Percentiles rank a stretch among this genome's conserved stretches.
Evolutionary conservation across 2,113 vertebrate species (phyloP).

Genomic region (Crotalus viridis): DNA sequence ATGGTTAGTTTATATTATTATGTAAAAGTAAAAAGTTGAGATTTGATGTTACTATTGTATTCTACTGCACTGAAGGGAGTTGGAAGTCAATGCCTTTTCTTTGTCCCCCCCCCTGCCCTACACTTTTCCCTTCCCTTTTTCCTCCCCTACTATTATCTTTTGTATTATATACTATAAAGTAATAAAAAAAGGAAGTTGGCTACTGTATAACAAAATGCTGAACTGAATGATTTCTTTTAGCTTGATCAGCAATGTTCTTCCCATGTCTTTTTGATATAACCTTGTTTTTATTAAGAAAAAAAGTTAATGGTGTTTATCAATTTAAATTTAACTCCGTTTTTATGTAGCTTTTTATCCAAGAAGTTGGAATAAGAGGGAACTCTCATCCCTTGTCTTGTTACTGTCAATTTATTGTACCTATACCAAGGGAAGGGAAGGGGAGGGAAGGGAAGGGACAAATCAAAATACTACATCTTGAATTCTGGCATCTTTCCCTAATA

Average conservation of each 20-base stretch:
- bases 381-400: not conserved
- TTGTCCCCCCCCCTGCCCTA: too few relatives aligned
- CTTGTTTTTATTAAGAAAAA: not conserved
- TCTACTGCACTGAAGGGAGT: too few relatives aligned
- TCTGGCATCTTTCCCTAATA: not conserved
- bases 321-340: not conserved
- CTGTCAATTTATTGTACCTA: not conserved
- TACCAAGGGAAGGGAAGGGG: not conserved
- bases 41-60: too few relatives aligned
- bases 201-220: not conserved
- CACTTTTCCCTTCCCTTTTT: too few relatives aligned
- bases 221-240: not conserved
- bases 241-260: not conserved
- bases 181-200: not conserved
- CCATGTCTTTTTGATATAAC: not conserved
- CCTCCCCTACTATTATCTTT: too few relatives aligned
- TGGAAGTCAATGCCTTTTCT: too few relatives aligned
- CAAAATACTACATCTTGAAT: not conserved
- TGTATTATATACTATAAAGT: too few relatives aligned
- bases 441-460: not conserved
- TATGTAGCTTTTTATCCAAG: not conserved
- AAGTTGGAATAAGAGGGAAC: not conserved
- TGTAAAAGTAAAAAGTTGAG: too few relatives aligned
- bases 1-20: too few relatives aligned
- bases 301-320: not conserved